Percentiles rank a stretch among this genome's conserved stretches.
Conservation (phyloP, 1,140 invertebrate genomes). For the Pachypeltis micranthus region DNA sequence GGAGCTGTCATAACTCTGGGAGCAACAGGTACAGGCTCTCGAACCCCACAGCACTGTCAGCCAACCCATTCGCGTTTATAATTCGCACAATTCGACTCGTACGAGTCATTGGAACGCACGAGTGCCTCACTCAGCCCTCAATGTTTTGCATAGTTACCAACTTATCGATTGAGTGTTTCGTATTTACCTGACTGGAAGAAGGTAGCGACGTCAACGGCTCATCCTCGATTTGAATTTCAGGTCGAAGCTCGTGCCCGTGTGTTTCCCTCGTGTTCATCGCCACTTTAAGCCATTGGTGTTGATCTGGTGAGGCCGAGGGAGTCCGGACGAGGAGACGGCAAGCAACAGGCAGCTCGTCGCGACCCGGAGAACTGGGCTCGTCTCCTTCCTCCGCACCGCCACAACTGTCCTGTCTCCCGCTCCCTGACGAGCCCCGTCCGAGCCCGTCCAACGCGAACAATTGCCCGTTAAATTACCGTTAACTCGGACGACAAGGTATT, state of each 20-base stretch:
- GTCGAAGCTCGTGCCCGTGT: background rate
- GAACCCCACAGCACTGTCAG: no score
- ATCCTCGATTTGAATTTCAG: background rate
- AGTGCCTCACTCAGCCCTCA: no score
- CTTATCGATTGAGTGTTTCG: no score
- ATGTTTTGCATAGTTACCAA: no score
- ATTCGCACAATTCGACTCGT: no score
- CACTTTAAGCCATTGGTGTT: background rate
- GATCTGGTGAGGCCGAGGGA: background rate
- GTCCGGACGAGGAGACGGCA: background rate
- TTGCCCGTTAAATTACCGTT: no score
- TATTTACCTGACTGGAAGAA: background rate
- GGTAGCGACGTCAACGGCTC: background rate
- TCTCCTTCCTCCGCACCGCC: background rate
- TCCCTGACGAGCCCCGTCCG: background rate
- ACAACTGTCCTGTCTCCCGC: background rate
- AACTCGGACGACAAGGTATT: background rate
- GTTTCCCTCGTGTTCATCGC: background rate
- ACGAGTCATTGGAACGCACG: no score
- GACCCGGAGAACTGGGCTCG: background rate
- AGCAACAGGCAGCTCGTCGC: conserved; percentile 5
- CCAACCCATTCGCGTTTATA: no score
- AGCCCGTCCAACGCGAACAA: background rate
- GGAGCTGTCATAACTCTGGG: no score
- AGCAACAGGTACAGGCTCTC: no score